phyloP scores from a whole-genome alignment of 2,888 invertebrate species.

The Zonitis immaculata region DNA sequence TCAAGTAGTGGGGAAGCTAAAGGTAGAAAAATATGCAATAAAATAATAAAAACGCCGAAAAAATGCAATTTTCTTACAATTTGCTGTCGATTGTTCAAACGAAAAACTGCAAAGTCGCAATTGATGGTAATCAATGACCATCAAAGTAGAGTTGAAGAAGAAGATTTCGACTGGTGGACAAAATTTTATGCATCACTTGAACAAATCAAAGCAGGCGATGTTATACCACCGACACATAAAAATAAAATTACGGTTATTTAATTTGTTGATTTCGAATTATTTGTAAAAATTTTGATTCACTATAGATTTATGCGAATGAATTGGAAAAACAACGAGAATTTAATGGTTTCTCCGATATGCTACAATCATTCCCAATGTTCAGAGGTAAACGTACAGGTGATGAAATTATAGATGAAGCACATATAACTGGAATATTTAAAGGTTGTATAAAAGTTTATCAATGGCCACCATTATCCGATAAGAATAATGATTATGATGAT shows the following conservation, averaged over 20 bases:
- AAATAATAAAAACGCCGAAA: too few species aligned
- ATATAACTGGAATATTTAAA: slow-evolving; percentile 42
- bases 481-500: too few species aligned
- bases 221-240: neutral
- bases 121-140: too few species aligned
- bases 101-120: too few species aligned
- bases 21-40: too few species aligned
- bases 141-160: slow-evolving; percentile 33
- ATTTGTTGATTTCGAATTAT: too few species aligned
- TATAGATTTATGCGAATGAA: slow-evolving; percentile 55
- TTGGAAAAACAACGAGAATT: slow-evolving; percentile 65
- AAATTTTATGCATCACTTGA: slow-evolving; percentile 51
- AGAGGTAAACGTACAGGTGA: slow-evolving; percentile 55
- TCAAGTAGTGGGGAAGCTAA: too few species aligned
- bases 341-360: slow-evolving; percentile 61
- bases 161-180: slow-evolving; percentile 55
- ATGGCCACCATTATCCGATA: slow-evolving; percentile 62
- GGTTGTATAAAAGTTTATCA: slow-evolving; percentile 55
- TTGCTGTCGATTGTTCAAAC: too few species aligned
- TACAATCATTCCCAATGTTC: slow-evolving; percentile 58
- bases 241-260: neutral
- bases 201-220: neutral
- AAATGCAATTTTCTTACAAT: too few species aligned
- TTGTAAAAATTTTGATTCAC: too few species aligned
- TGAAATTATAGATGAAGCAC: slow-evolving; percentile 49